Evolutionary conservation across 2,888 invertebrate species (phyloP), one percentile per base, ranked within the genome.

Genomic region (Peribatodes rhomboidaria): DNA sequence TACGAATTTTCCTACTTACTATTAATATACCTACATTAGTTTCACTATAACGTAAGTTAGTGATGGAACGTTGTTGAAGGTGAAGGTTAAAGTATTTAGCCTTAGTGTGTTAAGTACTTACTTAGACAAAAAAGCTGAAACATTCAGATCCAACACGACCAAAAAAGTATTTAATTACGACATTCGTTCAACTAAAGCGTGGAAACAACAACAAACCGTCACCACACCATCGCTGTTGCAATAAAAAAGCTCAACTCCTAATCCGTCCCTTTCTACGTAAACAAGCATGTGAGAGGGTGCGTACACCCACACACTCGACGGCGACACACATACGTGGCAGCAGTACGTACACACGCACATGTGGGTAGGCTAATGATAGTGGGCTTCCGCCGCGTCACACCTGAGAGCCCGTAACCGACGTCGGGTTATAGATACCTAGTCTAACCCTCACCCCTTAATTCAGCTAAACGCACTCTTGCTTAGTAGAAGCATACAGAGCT

Each of bases 351-450:
- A 80, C 63, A 68, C 65, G 49, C 78, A 72, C 76, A 81, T 84
- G 85, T 92, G 92, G 92, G 92, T 89, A 87, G 86, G 89, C 85
- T 93, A 93, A 93, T 93, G 93, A 92, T 90, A 88, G 92, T 82
- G 86, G 80, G 92, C 87, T 92, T 93, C 93, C 93, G 93, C 79
- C 85, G 84, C 93, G 93, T 93, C 93, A 94, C 93, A 94, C 93
- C 93, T 94, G 93, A 94, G 92, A 85, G 92, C 86, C 69, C 83
- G 79, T 90, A 94, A 94, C 93, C 93, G 93, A 86, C 93, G 86
- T 85, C 88, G 89, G 85, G 86, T 84, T 87, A 88, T 88, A 85
- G 89, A 88, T 89, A 89, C 90, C 86, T 81, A 83, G 81, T 75
- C 83, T 68, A 85, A 86, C 91, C 89, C 89, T 81, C 80, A 83